Evolutionary conservation across 2,797 vertebrate genomes (phyloP), one percentile per base, ranked within the genome.

Genomic region (Sphaeramia orbicularis): DNA sequence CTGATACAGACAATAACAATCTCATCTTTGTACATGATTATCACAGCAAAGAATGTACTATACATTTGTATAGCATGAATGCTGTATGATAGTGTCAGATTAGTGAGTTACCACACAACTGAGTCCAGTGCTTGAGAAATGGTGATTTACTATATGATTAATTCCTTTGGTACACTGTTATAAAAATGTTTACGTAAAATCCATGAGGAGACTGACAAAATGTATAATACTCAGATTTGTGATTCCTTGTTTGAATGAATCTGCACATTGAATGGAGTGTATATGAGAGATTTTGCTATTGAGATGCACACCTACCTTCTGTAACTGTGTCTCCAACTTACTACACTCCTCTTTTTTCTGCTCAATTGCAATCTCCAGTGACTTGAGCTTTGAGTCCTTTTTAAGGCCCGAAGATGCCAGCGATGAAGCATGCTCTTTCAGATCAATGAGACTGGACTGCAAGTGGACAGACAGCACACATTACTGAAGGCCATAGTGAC

Each of bases 291-390:
- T 5, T 35, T 4, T 55, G 27, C 32, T 9, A 41, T 12, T 69
- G 59, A 66, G 13, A 60, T 1, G 12, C 38, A 69, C 61, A 86
- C 94, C 75, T 94, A 99, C 97, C 97, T 99, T 99, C 92, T 99
- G 97, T 83, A 99, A 94, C 91, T 99, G 97, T 43, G 97, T 97
- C 95, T 99, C 97, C 94, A 99, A 94, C 93, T 99, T 99, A 96
- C 94, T 99, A 91, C 97, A 99, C 91, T 99, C 98, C 89, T 99
- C 98, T 91, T 98, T 99, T 94, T 99, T 99, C 93, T 99, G 98
- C 89, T 99, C 98, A 30, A 99, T 99, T 86, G 97, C 97, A 72
- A 99, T 98, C 95, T 99, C 98, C 89, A 99, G 93, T 72, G 97
- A 95, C 86, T 99, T 99, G 91, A 99, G 95, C 90, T 99, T 99